Base-by-base conservation (phyloP, 2,113 vertebrate species). In the Sylvietta virens region DNA sequence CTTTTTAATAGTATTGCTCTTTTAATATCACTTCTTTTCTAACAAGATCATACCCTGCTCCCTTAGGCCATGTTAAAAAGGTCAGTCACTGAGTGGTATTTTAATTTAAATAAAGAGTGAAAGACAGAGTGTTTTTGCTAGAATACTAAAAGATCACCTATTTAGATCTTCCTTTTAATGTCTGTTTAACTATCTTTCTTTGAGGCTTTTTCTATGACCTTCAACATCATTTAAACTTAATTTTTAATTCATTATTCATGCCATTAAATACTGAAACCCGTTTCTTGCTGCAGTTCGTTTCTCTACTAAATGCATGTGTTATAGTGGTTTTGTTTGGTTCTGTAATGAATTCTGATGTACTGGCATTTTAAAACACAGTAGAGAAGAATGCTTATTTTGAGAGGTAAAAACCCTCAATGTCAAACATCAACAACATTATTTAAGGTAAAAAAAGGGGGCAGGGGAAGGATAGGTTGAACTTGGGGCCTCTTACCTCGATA, bases 31-130 rank as follows among this genome's bases (percentile, higher is more conserved):
- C 23, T 82, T 92, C 76, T 94, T 92, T 84, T 74, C 92, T 83
- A 94, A 92, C 94, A 91, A 95, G 95, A 92, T 95, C 95, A 92
- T 96, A 95, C 83, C 50, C 73, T 93, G 48, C 81, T 97, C 97
- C 96, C 96, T 91, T 85, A 95, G 95, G 96, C 95, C 97, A 64
- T 94, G 95, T 92, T 96, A 94, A 94, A 97, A 97, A 94, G 95
- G 96, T 97, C 96, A 97, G 85, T 72, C 50, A 81, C 92, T 74
- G 90, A 97, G 88, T 97, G 96, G 95, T 96, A 88, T 95, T 97
- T 97, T 96, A 97, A 96, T 97, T 96, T 97, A 91, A 94, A 97
- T 95, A 96, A 83, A 94, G 94, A 91, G 67, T 93, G 95, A 93
- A 94, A 91, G 81, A 79, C 48, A 71, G 72, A 70, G 57, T 92